Base-by-base conservation (phyloP, 92 coral and sea anemone genomes). In the Siderastrea radians region DNA sequence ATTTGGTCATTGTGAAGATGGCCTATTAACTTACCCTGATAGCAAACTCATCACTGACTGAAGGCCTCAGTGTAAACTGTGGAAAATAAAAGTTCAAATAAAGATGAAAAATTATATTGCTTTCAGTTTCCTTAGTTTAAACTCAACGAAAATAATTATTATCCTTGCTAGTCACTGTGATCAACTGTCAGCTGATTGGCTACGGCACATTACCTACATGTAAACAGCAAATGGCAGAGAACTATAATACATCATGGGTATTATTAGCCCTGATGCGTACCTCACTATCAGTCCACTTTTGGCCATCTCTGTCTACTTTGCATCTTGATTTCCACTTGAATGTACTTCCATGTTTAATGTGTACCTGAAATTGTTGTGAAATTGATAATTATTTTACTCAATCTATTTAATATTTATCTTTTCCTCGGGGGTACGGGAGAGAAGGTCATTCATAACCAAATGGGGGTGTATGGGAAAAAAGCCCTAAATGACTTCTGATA, bases 311-410 rank as follows among this genome's bases (percentile, higher is more conserved):
- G 43, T 97, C 99, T 11, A 97, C 90, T 77, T 93, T 97, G 84
- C 99, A 97, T 59, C 96, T 88, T 57, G 98, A 89, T 74, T 97
- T 97, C 98, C 98, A 97, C 73, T 97, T 97, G 76, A 94, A 96
- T 46, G 90, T 81, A 0, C 87, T 51, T 13, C 99, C 99, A 86
- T 95, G 98, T 59, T 93, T 92, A 50, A 96, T 87, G 54, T 88
- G 93, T 84, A 96, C 89, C 99, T 96, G 66, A 12, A 80, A 86
- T 61, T 43, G 54, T 6, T 38, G n/a, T 50, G 17, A 48, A 77
- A 12, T 2, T 16, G 10, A 47, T 16, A 79, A 58, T 26, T 26
- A 26, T 26, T 26, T 26, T 26, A 26, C 38, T 26, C 38, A 26
- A 26, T 26, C 38, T 26, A 26, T 26, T 26, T 26, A 26, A 26